A percentile compares a stretch with the other conserved stretches of the same genome.
These are phyloP conservation scores for Sebastes umbrosus DNA, from an alignment of 2,797 vertebrate genomes.

Conservation along the genomic window DNA sequence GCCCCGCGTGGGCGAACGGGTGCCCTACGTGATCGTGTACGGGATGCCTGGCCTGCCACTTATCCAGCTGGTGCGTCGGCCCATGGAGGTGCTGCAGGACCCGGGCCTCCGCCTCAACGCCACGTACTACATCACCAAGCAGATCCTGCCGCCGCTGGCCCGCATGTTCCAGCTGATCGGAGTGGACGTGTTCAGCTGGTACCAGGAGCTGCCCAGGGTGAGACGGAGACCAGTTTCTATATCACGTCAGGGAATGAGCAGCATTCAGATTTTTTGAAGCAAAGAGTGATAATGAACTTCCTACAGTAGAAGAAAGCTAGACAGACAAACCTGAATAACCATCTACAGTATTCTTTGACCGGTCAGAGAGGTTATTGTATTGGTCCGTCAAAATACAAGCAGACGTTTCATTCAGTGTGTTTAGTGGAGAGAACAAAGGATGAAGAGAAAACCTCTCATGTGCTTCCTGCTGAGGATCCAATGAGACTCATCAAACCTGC, in stretches of 20 bases:
- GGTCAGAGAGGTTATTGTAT: background rate
- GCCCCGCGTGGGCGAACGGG: conserved; percentile 93
- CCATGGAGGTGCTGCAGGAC: conserved; percentile 91
- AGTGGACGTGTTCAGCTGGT: conserved; percentile 95
- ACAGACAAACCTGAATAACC: background rate
- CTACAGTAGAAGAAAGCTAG: background rate
- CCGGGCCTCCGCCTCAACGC: conserved; percentile 89
- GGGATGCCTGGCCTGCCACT: conserved; percentile 92
- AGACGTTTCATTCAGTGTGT: background rate
- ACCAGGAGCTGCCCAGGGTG: conserved; percentile 95
- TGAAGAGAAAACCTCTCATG: background rate
- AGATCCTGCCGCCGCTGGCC: conserved; percentile 93
- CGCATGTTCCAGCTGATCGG: conserved; percentile 95
- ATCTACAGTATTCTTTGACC: background rate
- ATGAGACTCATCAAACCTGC: conserved; percentile 21
- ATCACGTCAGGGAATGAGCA: background rate
- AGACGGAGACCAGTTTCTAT: conserved; percentile 36
- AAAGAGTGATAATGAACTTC: background rate
- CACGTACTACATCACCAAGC: conserved; percentile 96
- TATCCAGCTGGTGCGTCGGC: conserved; percentile 94
- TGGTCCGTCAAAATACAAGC: conserved; percentile 12
- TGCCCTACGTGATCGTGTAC: conserved; percentile 94
- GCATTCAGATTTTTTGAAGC: background rate
- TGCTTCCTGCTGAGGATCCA: conserved; percentile 20
- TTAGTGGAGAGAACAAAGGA: conserved; percentile 53